These are phyloP conservation scores for Metallyticus violacea DNA, from an alignment of 2,888 invertebrate genomes.

Conservation along the genomic window DNA sequence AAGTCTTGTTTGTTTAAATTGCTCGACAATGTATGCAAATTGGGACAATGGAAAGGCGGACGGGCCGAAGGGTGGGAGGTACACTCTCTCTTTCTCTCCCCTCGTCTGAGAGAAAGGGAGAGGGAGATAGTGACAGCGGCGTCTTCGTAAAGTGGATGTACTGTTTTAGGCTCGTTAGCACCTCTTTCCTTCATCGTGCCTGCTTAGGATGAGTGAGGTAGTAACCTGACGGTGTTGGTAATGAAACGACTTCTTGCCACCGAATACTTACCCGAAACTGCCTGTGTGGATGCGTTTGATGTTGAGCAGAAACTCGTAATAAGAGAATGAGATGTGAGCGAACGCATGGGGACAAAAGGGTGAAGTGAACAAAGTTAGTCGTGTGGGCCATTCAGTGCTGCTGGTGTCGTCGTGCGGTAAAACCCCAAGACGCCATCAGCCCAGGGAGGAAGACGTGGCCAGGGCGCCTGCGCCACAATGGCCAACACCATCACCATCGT, in stretches of 20 bases:
- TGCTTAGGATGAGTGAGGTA: not conserved
- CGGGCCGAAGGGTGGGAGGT: no score
- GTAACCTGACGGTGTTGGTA: not conserved
- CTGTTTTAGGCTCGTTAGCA: not conserved
- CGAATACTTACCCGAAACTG: not conserved
- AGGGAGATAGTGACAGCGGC: no score
- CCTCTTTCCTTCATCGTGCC: not conserved
- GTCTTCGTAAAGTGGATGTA: not conserved
- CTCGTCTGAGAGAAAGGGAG: no score
- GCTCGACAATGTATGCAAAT: slow-evolving; percentile 19
- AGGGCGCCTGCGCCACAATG: slow-evolving; percentile 23
- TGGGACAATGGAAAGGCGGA: slow-evolving; percentile 16
- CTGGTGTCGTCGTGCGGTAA: not conserved
- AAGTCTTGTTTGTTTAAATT: slow-evolving; percentile 18
- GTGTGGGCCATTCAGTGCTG: not conserved
- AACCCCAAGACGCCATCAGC: slow-evolving; percentile 15
- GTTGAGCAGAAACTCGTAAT: no score
- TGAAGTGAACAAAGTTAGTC: not conserved
- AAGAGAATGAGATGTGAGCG: not conserved
- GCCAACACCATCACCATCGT: not conserved
- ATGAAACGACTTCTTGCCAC: no score
- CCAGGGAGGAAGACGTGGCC: slow-evolving; percentile 18
- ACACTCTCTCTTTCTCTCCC: no score
- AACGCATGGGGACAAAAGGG: not conserved
- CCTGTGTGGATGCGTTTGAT: not conserved